Evolutionary conservation across 2,113 vertebrate genomes (phyloP).

Genomic region (Python bivittatus): DNA sequence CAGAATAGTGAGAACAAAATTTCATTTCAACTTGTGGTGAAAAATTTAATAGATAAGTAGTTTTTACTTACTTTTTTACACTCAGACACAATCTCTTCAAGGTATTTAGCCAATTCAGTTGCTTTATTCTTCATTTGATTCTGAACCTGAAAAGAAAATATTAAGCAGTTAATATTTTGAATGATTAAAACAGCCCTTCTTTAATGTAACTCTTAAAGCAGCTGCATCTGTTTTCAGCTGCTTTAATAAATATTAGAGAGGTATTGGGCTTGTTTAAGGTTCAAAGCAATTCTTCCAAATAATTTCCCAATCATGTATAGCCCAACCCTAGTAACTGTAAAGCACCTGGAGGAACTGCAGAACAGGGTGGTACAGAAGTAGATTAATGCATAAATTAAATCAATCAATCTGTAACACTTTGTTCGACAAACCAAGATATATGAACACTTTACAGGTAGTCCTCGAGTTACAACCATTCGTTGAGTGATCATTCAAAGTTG

Average conservation of each 20-base stretch:
- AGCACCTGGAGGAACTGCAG: not conserved
- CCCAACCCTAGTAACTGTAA: not conserved
- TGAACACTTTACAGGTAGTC: no score
- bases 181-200: not conserved
- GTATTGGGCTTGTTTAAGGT: not conserved
- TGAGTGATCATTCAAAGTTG: no score
- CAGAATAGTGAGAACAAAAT: not conserved
- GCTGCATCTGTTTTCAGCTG: not conserved
- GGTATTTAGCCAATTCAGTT: slow-evolving; percentile 67
- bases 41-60: not conserved
- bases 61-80: slow-evolving; percentile 76
- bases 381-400: not conserved
- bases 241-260: not conserved
- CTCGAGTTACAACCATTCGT: no score
- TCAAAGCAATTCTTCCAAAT: not conserved
- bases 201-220: not conserved
- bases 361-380: not conserved
- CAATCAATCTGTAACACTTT: not conserved
- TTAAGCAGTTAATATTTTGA: not conserved
- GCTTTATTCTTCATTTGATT: slow-evolving; percentile 75
- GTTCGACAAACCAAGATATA: not conserved
- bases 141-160: slow-evolving; percentile 71
- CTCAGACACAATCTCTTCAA: slow-evolving; percentile 75
- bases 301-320: not conserved
- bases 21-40: not conserved